Conservation (phyloP, 2,888 invertebrate genomes). For the Ormyrus nitidulus region DNA sequence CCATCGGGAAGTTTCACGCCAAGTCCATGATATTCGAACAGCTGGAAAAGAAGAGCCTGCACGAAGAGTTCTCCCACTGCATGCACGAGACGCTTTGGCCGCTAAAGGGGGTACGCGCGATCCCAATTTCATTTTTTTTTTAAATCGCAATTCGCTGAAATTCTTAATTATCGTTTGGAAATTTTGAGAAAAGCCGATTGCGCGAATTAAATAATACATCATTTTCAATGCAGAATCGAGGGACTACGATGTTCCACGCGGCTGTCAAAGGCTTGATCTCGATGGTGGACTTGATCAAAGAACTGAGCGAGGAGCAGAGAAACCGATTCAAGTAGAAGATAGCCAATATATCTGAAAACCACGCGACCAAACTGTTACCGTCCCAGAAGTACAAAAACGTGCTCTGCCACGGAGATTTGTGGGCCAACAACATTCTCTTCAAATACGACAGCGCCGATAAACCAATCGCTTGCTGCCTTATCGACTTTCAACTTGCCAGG, state of each 20-base stretch:
- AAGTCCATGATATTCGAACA: slow-evolving; percentile 77
- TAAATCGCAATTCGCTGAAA: background rate
- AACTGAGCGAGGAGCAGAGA: slow-evolving; percentile 57
- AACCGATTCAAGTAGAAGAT: slow-evolving; percentile 61
- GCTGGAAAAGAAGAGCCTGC: slow-evolving; percentile 62
- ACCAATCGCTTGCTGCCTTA: slow-evolving; percentile 68
- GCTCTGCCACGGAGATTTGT: slow-evolving; percentile 73
- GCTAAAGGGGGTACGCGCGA: slow-evolving; percentile 32
- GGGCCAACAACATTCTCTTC: slow-evolving; percentile 73
- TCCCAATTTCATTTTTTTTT: background rate
- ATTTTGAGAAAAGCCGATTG: too few species aligned
- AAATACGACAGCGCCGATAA: slow-evolving; percentile 65
- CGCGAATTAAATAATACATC: background rate
- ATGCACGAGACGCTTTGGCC: slow-evolving; percentile 67
- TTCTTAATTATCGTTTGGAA: too few species aligned
- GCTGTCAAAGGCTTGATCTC: slow-evolving; percentile 66
- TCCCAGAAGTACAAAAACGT: slow-evolving; percentile 68
- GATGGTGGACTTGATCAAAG: slow-evolving; percentile 63
- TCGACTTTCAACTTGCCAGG: slow-evolving; percentile 77
- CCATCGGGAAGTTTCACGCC: slow-evolving; percentile 82
- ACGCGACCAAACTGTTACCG: slow-evolving; percentile 62
- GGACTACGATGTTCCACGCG: slow-evolving; percentile 60
- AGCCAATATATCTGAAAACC: slow-evolving; percentile 51
- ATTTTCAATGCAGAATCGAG: slow-evolving; percentile 11
- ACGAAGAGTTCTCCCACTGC: slow-evolving; percentile 64